Evolutionary conservation across 2,797 vertebrate species (phyloP).

Genomic region (Pempheris klunzingeri): DNA sequence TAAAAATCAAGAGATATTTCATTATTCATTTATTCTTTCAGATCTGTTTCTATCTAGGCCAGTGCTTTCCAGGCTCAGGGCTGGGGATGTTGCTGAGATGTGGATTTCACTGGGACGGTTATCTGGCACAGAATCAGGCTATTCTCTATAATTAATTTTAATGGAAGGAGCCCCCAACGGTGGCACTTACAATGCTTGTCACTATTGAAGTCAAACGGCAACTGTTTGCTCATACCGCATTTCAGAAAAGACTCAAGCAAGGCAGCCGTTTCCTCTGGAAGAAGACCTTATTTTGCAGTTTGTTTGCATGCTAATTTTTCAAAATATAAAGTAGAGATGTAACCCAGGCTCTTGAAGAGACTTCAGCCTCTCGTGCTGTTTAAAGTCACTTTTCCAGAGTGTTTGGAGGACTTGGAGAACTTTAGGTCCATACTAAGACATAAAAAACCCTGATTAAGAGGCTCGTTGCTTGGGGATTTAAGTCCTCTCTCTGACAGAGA

Average conservation of each 20-base stretch:
- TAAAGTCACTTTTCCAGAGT: conserved; percentile 17
- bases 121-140: conserved; percentile 67
- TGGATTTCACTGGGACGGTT: conserved; percentile 65
- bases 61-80: conserved; percentile 73
- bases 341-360: background rate
- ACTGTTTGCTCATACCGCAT: conserved; percentile 46
- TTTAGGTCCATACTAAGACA: conserved; percentile 22
- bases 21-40: conserved; percentile 84
- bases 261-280: background rate
- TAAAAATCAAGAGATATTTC: conserved; percentile 67
- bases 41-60: conserved; percentile 80
- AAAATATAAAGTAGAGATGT: conserved; percentile 4
- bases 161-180: conserved; percentile 51
- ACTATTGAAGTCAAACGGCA: conserved; percentile 47
- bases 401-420: conserved; percentile 14
- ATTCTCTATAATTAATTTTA: conserved; percentile 74
- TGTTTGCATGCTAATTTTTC: conserved; percentile 10
- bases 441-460: conserved; percentile 20
- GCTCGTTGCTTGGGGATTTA: conserved; percentile 35
- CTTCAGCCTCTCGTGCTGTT: background rate
- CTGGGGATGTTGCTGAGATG: conserved; percentile 71
- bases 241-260: conserved; percentile 12
- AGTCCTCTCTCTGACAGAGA: conserved; percentile 42
- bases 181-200: conserved; percentile 40
- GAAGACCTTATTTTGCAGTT: conserved; percentile 19